Evolutionary conservation across 2,888 invertebrate genomes (phyloP), one percentile per base, ranked within the genome.

Genomic region (Drosophila affinis): DNA sequence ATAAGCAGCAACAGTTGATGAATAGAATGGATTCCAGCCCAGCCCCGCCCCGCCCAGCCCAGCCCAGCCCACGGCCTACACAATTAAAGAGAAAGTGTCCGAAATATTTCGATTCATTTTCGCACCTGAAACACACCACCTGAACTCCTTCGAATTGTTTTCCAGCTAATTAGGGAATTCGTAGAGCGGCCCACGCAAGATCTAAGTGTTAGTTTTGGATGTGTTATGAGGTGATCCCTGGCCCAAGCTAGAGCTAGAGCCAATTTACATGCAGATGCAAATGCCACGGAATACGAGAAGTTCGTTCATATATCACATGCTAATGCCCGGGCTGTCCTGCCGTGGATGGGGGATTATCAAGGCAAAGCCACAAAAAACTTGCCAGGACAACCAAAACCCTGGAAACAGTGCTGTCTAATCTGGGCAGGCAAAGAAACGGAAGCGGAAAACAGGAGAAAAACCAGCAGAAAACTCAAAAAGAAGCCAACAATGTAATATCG

Each of bases 331-430:
- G 65, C 64, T 72, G 70, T 52, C 51, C 51, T 49, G 72, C 49
- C n/a, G 18, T 39, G 67, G 52, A 57, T 54, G 55, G 55, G 51
- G 34, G 67, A 71, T 71, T 71, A 73, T 74, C 57, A 65, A 73
- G 34, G 74, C 45, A 64, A 65, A 57, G 74, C 67, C 71, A 53
- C 71, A 71, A 73, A 71, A 70, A 71, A 71, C 71, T 71, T 73
- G 57, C 56, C 39, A 39, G 39, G 2, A 39, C 39, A 39, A 39
- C 39, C 14, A 3, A 12, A 4, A 39, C 14, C 2, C 6, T 6
- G 56, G 53, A 72, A 61, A 62, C 44, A 44, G 44, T 71, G 54
- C 44, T 73, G 54, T 55, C 51, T 48, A 71, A 73, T 64, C 71
- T 64, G 46, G 52, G 18, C 14, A 62, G 72, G 72, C 70, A 56